A percentile compares a stretch with the other conserved stretches of the same genome.
Conservation (phyloP, 2,113 vertebrate species). For the Trinectes maculatus region DNA sequence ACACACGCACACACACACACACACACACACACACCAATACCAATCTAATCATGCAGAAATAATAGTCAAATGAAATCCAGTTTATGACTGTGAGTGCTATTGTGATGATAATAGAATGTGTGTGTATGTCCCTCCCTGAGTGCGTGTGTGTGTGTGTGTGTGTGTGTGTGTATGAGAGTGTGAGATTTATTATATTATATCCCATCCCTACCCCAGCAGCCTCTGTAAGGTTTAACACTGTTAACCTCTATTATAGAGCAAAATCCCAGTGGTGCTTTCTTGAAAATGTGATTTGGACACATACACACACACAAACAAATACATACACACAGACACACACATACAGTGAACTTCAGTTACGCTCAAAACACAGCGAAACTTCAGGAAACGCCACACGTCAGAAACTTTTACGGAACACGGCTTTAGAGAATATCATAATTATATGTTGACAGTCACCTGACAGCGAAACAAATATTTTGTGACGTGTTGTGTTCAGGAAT, state of each 20-base stretch:
- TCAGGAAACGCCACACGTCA: too few species aligned
- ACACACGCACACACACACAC: background rate
- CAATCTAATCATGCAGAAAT: constrained; percentile 21
- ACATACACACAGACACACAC: constrained; percentile 3
- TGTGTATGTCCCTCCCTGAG: background rate
- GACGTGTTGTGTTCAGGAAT: too few species aligned
- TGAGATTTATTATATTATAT: background rate
- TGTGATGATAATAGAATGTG: background rate
- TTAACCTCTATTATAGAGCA: constrained; percentile 46
- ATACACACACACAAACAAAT: constrained; percentile 1
- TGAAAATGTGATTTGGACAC: constrained; percentile 29
- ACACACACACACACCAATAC: background rate
- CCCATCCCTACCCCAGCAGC: constrained; percentile 1
- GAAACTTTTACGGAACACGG: too few species aligned
- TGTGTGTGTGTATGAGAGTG: background rate
- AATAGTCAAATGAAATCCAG: constrained; percentile 13
- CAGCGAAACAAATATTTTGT: too few species aligned
- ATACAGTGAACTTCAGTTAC: too few species aligned
- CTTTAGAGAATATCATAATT: too few species aligned
- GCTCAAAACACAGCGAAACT: too few species aligned
- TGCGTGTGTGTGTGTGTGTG: background rate
- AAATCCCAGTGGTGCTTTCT: constrained; percentile 22
- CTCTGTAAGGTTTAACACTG: constrained; percentile 16
- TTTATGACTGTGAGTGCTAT: constrained; percentile 7
- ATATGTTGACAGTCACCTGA: too few species aligned